Percentiles rank a stretch among this genome's conserved stretches.
Conservation (phyloP, 1,140 invertebrate genomes). For the Euura lappo region DNA sequence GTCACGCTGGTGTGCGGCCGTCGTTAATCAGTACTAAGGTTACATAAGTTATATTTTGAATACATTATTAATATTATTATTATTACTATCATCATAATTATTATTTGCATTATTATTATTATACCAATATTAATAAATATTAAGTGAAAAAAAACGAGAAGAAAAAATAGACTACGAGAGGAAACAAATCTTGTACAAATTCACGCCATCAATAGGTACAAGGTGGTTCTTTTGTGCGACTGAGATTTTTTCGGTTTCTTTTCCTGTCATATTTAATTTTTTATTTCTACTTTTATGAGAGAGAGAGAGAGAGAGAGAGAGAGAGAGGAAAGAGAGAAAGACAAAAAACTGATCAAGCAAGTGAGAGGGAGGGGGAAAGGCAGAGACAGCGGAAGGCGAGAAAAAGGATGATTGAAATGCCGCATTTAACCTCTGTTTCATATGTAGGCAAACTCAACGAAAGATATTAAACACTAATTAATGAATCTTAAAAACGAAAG, state of each 20-base stretch:
- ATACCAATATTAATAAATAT: not conserved
- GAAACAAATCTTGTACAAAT: conserved; percentile 60
- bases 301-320: conserved; percentile 47
- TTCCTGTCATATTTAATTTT: too few relatives aligned
- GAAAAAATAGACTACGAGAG: too few relatives aligned
- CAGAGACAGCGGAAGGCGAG: too few relatives aligned
- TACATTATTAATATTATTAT: conserved; percentile 51
- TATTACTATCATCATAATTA: conserved; percentile 1
- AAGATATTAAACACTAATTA: too few relatives aligned
- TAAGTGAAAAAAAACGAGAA: conserved; percentile 38
- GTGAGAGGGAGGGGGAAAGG: too few relatives aligned
- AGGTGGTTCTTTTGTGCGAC: conserved; percentile 38
- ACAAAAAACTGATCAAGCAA: too few relatives aligned
- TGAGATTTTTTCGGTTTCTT: conserved; percentile 38
- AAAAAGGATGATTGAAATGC: too few relatives aligned
- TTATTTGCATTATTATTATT: not conserved
- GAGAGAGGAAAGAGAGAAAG: conserved; percentile 31
- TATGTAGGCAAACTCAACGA: too few relatives aligned
- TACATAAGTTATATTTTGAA: conserved; percentile 61
- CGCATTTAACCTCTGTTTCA: too few relatives aligned
- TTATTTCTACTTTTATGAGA: conserved; percentile 17
- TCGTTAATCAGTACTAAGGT: conserved; percentile 61
- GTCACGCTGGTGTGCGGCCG: conserved; percentile 59
- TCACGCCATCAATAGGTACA: conserved; percentile 45
- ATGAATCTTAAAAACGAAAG: too few relatives aligned